A percentile compares a stretch with the other conserved stretches of the same genome.
phyloP scores from a whole-genome alignment of 2,888 invertebrate genomes.

The Patella caerulea region DNA sequence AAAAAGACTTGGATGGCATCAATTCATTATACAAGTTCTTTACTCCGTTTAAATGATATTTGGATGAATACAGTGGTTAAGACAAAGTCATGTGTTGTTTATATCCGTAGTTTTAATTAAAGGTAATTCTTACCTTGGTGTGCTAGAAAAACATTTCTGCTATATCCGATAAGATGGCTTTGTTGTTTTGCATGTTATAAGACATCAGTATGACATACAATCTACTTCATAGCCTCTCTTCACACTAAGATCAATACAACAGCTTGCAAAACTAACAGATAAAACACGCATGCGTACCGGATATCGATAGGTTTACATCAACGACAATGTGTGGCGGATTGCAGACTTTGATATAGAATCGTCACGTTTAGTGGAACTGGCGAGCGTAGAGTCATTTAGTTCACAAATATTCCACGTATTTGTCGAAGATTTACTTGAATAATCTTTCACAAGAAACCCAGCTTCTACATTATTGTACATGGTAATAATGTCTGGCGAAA shows the following conservation, averaged over 20 bases:
- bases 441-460: background rate
- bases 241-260: constrained; percentile 1
- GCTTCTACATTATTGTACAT: background rate
- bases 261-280: background rate
- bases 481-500: constrained; percentile 6
- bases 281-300: constrained; percentile 12
- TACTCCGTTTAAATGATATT: background rate
- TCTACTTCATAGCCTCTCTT: background rate
- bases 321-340: background rate
- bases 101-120: no score
- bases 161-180: background rate
- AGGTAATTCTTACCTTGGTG: no score
- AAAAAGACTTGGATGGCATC: constrained; percentile 2
- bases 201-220: constrained; percentile 2
- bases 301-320: constrained; percentile 9
- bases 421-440: constrained; percentile 1
- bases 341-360: no score
- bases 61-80: no score
- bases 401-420: background rate
- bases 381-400: no score
- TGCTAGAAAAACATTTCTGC: background rate
- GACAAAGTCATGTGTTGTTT: no score
- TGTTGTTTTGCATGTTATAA: background rate
- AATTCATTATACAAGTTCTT: constrained; percentile 4
- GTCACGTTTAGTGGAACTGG: no score